Evolutionary conservation across 2,888 invertebrate species (phyloP).

Genomic region (Lysandra bellargus): DNA sequence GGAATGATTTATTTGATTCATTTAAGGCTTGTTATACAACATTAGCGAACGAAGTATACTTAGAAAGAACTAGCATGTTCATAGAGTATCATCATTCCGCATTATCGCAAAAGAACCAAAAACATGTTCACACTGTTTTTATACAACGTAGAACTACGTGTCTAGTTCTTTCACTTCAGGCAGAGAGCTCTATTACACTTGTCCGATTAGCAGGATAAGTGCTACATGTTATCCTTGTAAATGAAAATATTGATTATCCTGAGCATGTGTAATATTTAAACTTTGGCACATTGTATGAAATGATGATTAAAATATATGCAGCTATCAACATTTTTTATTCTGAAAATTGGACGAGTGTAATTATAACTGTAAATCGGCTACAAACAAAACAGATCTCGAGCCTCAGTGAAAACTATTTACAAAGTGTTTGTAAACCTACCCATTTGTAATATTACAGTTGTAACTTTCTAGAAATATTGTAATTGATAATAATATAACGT

Average conservation of each 20-base stretch:
- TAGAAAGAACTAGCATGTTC: slow-evolving; percentile 42
- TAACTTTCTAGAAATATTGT: slow-evolving; percentile 76
- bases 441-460: slow-evolving; percentile 69
- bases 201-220: neutral
- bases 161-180: slow-evolving; percentile 40
- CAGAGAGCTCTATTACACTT: slow-evolving; percentile 29
- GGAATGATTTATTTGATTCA: slow-evolving; percentile 32
- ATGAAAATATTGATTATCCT: neutral
- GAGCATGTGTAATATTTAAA: neutral
- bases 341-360: slow-evolving; percentile 7
- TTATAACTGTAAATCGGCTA: neutral
- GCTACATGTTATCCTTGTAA: neutral
- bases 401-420: slow-evolving; percentile 28
- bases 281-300: neutral
- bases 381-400: slow-evolving; percentile 7
- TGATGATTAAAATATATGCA: neutral
- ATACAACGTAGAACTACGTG: slow-evolving; percentile 36
- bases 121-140: slow-evolving; percentile 38
- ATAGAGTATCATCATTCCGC: slow-evolving; percentile 33
- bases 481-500: slow-evolving; percentile 59
- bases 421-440: slow-evolving; percentile 32
- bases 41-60: slow-evolving; percentile 35
- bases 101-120: slow-evolving; percentile 41
- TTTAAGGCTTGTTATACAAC: slow-evolving; percentile 33
- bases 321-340: neutral